Conservation (phyloP, 1,140 invertebrate species). For the Diprion similis region DNA sequence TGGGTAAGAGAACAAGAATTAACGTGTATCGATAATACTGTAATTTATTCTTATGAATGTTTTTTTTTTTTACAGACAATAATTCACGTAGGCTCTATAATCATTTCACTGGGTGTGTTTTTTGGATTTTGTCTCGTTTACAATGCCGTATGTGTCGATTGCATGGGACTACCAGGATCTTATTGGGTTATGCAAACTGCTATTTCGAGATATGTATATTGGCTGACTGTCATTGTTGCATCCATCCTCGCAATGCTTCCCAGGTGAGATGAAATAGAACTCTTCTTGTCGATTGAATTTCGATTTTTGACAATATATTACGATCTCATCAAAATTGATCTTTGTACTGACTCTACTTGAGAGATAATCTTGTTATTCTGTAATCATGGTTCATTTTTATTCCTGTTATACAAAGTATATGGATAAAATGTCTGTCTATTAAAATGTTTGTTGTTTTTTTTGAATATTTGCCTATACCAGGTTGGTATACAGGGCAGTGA, state of each 20-base stretch:
- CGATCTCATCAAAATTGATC: constrained; percentile 7
- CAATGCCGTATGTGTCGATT: constrained; percentile 79
- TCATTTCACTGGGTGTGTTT: constrained; percentile 80
- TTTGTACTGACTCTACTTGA: background rate
- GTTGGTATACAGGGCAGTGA: constrained; percentile 47
- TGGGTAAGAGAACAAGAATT: constrained; percentile 75
- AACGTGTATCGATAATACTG: constrained; percentile 8
- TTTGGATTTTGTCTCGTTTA: constrained; percentile 87
- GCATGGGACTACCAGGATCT: constrained; percentile 81
- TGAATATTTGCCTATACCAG: constrained; percentile 29
- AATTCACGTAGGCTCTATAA: constrained; percentile 80
- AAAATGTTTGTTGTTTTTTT: background rate
- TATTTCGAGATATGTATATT: constrained; percentile 77
- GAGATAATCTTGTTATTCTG: constrained; percentile 14
- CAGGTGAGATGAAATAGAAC: constrained; percentile 68
- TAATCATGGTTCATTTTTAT: constrained; percentile 13
- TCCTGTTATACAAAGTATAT: constrained; percentile 18
- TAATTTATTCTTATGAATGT: constrained; percentile 10
- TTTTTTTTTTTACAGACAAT: constrained; percentile 76
- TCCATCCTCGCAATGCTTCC: constrained; percentile 82
- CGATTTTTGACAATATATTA: background rate
- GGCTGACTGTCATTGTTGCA: constrained; percentile 79
- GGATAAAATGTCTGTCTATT: background rate
- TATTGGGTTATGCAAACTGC: constrained; percentile 87
- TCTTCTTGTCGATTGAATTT: background rate